Evolutionary conservation across 2,797 vertebrate species (phyloP).

Genomic region (Tympanoctomys barrerae): DNA sequence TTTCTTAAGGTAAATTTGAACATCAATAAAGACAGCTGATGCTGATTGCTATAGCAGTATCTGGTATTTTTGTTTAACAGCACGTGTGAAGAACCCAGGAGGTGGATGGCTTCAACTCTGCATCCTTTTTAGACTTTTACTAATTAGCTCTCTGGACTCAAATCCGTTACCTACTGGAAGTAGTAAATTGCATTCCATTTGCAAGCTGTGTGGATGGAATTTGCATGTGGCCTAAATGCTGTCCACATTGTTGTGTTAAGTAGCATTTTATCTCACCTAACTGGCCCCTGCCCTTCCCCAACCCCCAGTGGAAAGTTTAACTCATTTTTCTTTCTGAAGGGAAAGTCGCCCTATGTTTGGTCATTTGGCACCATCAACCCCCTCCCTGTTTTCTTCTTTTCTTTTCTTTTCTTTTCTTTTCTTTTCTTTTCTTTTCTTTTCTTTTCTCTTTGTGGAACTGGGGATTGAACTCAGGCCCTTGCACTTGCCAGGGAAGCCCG

Average conservation of each 20-base stretch:
- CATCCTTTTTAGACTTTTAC: slow-evolving; percentile 73
- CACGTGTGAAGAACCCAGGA: slow-evolving; percentile 24
- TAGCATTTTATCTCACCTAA: slow-evolving; percentile 66
- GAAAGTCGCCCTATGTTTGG: slow-evolving; percentile 61
- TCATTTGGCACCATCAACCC: not conserved
- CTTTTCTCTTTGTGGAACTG: too few species aligned
- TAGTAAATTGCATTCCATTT: slow-evolving; percentile 69
- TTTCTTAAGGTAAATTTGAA: not conserved
- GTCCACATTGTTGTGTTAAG: slow-evolving; percentile 76
- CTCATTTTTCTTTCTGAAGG: slow-evolving; percentile 9
- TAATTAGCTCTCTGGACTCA: slow-evolving; percentile 70
- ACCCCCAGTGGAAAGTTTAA: slow-evolving; percentile 42
- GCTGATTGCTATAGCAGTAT: not conserved
- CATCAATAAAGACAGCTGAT: not conserved
- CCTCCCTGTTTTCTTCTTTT: too few species aligned
- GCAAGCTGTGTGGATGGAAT: slow-evolving; percentile 68
- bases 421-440: too few species aligned
- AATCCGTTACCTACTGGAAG: slow-evolving; percentile 48
- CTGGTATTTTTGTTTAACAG: slow-evolving; percentile 65
- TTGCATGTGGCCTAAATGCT: slow-evolving; percentile 70
- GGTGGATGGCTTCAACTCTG: slow-evolving; percentile 49
- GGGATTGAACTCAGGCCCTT: too few species aligned
- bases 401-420: too few species aligned
- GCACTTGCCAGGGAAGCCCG: not conserved
- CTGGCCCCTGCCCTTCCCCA: not conserved